Percentiles rank a stretch among this genome's conserved stretches.
Evolutionary conservation across 2,888 invertebrate species (phyloP).

Genomic region (Drosophila mettleri): DNA sequence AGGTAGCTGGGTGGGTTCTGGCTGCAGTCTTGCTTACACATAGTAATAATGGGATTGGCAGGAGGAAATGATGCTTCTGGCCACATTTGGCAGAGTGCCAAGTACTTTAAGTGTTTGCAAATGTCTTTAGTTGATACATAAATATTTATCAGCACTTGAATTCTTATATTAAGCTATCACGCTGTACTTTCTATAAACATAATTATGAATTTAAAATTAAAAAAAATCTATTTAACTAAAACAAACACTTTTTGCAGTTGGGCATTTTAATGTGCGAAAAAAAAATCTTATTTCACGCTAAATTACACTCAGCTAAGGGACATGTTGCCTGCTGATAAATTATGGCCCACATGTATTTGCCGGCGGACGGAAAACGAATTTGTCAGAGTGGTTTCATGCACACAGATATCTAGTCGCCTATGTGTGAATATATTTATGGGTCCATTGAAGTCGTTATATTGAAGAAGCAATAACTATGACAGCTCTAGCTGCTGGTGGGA

Average conservation of each 20-base stretch:
- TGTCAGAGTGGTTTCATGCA: conserved; percentile 1
- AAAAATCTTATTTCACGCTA: conserved; percentile 24
- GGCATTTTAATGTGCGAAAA: neutral
- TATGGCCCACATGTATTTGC: neutral
- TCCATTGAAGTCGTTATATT: neutral
- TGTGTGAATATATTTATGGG: conserved; percentile 2
- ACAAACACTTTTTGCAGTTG: neutral
- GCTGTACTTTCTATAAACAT: neutral
- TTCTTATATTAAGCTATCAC: neutral
- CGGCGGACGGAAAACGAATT: conserved; percentile 1
- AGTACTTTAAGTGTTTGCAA: conserved; percentile 20
- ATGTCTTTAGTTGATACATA: conserved; percentile 6
- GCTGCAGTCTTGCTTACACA: conserved; percentile 6
- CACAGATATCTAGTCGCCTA: neutral
- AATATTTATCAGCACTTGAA: neutral
- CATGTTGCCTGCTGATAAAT: conserved; percentile 18
- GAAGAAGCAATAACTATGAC: conserved; percentile 8
- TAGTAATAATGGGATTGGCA: neutral
- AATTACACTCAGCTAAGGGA: conserved; percentile 11
- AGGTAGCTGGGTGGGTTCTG: conserved; percentile 6
- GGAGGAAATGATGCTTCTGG: conserved; percentile 5
- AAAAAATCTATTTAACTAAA: neutral
- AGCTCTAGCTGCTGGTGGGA: neutral
- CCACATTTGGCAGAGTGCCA: conserved; percentile 38
- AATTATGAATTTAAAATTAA: neutral